A percentile compares a stretch with the other conserved stretches of the same genome.
These are phyloP conservation scores for Zenarchopterus dispar DNA, from an alignment of 2,797 vertebrate species.

Conservation along the genomic window DNA sequence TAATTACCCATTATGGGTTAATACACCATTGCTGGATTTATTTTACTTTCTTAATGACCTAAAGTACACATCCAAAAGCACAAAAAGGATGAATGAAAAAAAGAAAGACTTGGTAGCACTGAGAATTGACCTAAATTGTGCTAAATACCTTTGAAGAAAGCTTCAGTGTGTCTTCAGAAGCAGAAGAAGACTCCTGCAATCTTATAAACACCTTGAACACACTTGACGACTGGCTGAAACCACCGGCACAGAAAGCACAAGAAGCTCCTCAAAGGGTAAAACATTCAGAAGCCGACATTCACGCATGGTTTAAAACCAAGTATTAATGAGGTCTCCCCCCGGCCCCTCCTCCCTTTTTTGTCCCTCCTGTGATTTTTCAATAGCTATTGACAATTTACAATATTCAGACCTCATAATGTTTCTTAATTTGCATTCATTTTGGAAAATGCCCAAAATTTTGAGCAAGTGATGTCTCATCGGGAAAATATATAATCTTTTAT, in stretches of 20 bases:
- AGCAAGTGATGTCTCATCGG: not conserved
- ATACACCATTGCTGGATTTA: no score
- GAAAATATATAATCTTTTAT: not conserved
- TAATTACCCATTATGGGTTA: no score
- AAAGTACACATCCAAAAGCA: not conserved
- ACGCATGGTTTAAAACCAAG: not conserved
- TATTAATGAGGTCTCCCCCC: no score
- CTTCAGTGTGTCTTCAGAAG: not conserved
- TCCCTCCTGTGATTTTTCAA: no score
- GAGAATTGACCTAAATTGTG: conserved; percentile 1
- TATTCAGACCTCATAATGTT: not conserved
- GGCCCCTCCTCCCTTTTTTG: no score
- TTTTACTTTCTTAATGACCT: not conserved
- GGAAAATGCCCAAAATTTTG: no score
- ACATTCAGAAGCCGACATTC: not conserved
- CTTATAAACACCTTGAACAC: not conserved
- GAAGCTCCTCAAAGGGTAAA: not conserved
- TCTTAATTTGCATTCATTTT: no score
- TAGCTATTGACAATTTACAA: not conserved
- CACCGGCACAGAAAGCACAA: no score
- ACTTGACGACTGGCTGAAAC: not conserved
- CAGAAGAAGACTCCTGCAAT: not conserved
- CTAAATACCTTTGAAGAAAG: conserved; percentile 6
- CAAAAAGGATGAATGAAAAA: not conserved
- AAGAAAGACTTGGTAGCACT: not conserved